Conservation (phyloP, 2,888 invertebrate genomes). For the Thera britannica region DNA sequence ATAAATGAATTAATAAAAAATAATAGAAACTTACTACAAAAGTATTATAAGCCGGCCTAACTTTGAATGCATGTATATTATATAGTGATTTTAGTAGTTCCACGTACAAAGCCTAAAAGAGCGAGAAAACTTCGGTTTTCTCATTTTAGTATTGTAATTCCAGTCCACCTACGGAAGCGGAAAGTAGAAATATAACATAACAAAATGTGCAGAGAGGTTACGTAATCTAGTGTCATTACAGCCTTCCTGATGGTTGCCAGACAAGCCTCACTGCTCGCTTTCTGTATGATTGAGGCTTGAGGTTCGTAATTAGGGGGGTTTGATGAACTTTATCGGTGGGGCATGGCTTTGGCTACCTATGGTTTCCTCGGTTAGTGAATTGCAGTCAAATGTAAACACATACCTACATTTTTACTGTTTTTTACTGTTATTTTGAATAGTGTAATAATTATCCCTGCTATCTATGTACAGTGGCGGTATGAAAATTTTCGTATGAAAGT, state of each 20-base stretch:
- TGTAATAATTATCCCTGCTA: too few relatives aligned
- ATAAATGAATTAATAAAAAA: too few relatives aligned
- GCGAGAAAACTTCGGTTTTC: neutral
- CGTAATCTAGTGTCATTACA: conserved; percentile 32
- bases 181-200: conserved; percentile 26
- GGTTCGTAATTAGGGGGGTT: conserved; percentile 40
- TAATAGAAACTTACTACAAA: too few relatives aligned
- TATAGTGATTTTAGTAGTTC: too few relatives aligned
- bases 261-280: conserved; percentile 52
- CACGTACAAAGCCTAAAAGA: too few relatives aligned
- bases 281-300: conserved; percentile 51
- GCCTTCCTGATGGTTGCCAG: conserved; percentile 42
- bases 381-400: too few relatives aligned
- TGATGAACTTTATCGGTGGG: conserved; percentile 34
- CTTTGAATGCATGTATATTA: too few relatives aligned
- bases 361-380: neutral
- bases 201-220: conserved; percentile 22
- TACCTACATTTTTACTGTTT: too few relatives aligned
- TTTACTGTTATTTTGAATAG: too few relatives aligned
- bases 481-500: too few relatives aligned
- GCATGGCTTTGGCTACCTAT: neutral
- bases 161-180: conserved; percentile 26
- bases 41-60: too few relatives aligned
- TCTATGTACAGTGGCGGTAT: too few relatives aligned
- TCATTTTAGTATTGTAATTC: conserved; percentile 1